Evolutionary conservation across 2,888 invertebrate species (phyloP).

Genomic region (Cephus pygmeus): DNA sequence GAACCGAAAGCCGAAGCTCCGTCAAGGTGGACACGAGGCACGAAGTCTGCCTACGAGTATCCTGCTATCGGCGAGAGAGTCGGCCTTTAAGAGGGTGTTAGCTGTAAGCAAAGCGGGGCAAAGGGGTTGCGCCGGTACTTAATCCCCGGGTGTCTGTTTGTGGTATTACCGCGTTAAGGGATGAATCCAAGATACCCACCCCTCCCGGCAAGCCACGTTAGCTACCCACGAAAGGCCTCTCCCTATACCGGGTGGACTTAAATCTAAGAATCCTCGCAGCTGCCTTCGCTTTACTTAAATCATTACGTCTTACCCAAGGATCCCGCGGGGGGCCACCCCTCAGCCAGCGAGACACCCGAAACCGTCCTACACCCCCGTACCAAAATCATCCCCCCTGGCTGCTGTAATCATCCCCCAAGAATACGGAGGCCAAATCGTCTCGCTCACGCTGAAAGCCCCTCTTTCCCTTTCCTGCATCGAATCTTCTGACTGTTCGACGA

Average conservation of each 20-base stretch:
- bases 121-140: slow-evolving; percentile 51
- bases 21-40: too few species aligned
- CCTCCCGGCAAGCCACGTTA: too few species aligned
- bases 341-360: too few species aligned
- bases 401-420: too few species aligned
- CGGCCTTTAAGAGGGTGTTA: slow-evolving; percentile 46
- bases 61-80: slow-evolving; percentile 34
- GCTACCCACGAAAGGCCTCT: slow-evolving; percentile 26
- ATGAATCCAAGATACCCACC: slow-evolving; percentile 45
- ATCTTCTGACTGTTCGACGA: too few species aligned
- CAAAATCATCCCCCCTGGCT: too few species aligned
- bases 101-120: slow-evolving; percentile 46
- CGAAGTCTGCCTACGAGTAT: slow-evolving; percentile 36
- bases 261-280: slow-evolving; percentile 30
- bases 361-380: too few species aligned
- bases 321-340: too few species aligned
- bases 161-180: slow-evolving; percentile 55
- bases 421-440: too few species aligned
- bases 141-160: slow-evolving; percentile 57
- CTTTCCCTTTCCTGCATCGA: too few species aligned
- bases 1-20: too few species aligned
- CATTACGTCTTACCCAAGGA: slow-evolving; percentile 18
- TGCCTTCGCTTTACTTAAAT: slow-evolving; percentile 27
- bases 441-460: too few species aligned
- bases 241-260: slow-evolving; percentile 35